Evolutionary conservation across 1,140 invertebrate genomes (phyloP).

Genomic region (Drosophila insularis): DNA sequence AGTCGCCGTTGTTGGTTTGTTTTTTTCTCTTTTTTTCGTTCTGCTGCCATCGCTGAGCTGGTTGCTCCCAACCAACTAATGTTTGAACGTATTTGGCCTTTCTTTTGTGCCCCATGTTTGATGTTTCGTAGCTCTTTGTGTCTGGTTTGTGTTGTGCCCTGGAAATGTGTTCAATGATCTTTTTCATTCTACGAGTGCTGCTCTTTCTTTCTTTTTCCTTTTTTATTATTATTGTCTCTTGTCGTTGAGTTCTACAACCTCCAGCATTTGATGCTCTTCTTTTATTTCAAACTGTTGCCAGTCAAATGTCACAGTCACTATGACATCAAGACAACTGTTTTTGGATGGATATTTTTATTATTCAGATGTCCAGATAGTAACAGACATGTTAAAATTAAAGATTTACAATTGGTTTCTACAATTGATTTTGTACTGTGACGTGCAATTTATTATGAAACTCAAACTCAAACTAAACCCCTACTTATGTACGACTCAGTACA

Average conservation of each 20-base stretch:
- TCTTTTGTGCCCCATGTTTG: slow-evolving; percentile 61
- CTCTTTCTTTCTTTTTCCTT: slow-evolving; percentile 35
- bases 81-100: slow-evolving; percentile 75
- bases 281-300: slow-evolving; percentile 2
- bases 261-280: slow-evolving; percentile 10
- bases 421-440: no score
- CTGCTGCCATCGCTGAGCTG: slow-evolving; percentile 11
- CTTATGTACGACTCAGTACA: background rate
- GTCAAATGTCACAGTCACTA: slow-evolving; percentile 12
- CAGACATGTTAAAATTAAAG: background rate
- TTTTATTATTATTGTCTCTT: slow-evolving; percentile 44
- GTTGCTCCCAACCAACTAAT: slow-evolving; percentile 36
- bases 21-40: slow-evolving; percentile 22
- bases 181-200: slow-evolving; percentile 45
- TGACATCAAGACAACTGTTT: slow-evolving; percentile 1
- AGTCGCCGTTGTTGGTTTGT: slow-evolving; percentile 51
- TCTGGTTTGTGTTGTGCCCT: slow-evolving; percentile 22
- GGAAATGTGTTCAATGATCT: slow-evolving; percentile 73
- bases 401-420: no score
- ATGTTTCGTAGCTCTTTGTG: slow-evolving; percentile 40
- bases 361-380: background rate
- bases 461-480: background rate
- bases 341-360: background rate
- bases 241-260: slow-evolving; percentile 43
- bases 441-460: no score